A percentile compares a stretch with the other conserved stretches of the same genome.
Conservation (phyloP, 2,113 vertebrate genomes). For the Sakesphorus luctuosus region DNA sequence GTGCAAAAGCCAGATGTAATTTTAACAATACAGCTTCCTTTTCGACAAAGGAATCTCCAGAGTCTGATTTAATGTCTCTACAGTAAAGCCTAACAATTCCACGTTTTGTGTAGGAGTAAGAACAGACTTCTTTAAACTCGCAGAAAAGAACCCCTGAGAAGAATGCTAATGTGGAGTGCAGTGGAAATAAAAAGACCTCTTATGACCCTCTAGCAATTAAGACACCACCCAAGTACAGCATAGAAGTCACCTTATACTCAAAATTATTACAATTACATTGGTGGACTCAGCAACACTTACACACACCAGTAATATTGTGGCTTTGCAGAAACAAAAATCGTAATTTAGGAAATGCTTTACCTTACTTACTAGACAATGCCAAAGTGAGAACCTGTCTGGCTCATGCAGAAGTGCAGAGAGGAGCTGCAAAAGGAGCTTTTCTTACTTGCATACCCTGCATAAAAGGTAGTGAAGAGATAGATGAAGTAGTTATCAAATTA, state of each 20-base stretch:
- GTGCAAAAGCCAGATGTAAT: constrained; percentile 58
- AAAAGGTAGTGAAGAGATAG: neutral
- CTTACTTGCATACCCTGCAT: neutral
- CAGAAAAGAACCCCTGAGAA: constrained; percentile 26
- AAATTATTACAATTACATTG: neutral
- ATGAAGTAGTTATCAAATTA: neutral
- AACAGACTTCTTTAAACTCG: constrained; percentile 43
- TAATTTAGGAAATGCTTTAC: neutral
- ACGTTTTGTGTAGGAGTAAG: constrained; percentile 66
- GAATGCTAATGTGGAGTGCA: constrained; percentile 37
- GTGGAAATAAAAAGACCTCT: constrained; percentile 13
- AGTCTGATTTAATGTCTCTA: constrained; percentile 62
- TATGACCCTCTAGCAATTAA: constrained; percentile 48
- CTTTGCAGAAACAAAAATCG: neutral
- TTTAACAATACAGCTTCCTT: constrained; percentile 65
- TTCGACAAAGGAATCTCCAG: constrained; percentile 53
- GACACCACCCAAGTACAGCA: neutral
- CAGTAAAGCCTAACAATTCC: constrained; percentile 58
- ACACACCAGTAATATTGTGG: neutral
- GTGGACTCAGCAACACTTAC: neutral
- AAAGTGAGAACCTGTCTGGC: neutral
- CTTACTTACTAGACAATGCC: neutral
- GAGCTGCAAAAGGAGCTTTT: neutral
- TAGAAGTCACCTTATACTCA: neutral
- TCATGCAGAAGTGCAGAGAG: neutral